Evolutionary conservation across 2,888 invertebrate species (phyloP).

Genomic region (Platynereis dumerilii): DNA sequence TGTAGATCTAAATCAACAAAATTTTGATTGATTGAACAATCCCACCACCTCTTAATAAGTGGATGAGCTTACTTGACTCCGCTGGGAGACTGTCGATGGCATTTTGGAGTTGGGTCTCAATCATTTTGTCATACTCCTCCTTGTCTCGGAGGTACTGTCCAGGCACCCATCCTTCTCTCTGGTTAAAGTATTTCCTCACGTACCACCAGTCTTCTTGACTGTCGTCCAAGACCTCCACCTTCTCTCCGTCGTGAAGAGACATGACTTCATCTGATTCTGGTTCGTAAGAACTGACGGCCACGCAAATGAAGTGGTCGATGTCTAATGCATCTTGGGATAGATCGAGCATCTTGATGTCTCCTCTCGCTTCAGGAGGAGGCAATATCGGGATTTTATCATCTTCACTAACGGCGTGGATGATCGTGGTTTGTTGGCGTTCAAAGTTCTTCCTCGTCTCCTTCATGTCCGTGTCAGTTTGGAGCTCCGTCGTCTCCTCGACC

Average conservation of each 20-base stretch:
- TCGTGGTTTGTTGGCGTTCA: slow-evolving; percentile 32
- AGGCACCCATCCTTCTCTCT: slow-evolving; percentile 36
- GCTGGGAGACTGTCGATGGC: slow-evolving; percentile 28
- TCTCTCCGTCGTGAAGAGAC: slow-evolving; percentile 42
- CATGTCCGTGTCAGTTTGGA: slow-evolving; percentile 37
- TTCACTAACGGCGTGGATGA: slow-evolving; percentile 3
- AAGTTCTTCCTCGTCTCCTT: slow-evolving; percentile 35
- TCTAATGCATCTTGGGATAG: slow-evolving; percentile 6
- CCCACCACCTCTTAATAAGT: no score
- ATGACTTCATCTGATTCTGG: slow-evolving; percentile 41
- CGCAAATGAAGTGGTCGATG: slow-evolving; percentile 16
- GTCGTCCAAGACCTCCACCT: slow-evolving; percentile 39
- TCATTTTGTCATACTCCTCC: slow-evolving; percentile 29
- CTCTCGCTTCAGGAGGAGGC: background rate
- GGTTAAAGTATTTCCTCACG: slow-evolving; percentile 37
- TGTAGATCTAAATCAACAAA: no score
- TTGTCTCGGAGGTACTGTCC: slow-evolving; percentile 34
- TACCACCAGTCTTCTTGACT: slow-evolving; percentile 38
- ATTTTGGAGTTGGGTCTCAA: slow-evolving; percentile 30
- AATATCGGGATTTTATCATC: background rate
- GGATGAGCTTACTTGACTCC: slow-evolving; percentile 33
- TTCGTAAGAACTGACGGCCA: slow-evolving; percentile 37
- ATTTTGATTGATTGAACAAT: no score
- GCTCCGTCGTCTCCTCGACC: slow-evolving; percentile 35
- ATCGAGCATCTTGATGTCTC: background rate